These are phyloP conservation scores for Rhyacichthys aspro DNA, from an alignment of 2,797 vertebrate species.

Conservation along the genomic window DNA sequence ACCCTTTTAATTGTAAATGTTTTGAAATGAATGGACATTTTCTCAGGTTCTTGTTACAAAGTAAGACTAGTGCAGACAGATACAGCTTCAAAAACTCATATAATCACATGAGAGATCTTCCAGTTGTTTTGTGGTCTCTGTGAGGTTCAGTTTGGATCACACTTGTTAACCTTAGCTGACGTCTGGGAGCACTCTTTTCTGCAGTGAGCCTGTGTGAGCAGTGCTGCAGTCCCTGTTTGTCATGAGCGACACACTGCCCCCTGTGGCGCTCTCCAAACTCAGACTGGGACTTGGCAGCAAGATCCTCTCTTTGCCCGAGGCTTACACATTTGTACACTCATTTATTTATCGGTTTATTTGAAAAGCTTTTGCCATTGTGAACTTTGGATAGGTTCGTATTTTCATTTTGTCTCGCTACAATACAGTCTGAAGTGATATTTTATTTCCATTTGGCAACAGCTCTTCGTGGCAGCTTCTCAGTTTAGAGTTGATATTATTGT, in stretches of 20 bases:
- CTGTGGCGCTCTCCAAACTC: slow-evolving; percentile 58
- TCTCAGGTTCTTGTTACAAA: too few species aligned
- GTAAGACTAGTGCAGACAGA: too few species aligned
- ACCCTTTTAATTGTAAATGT: too few species aligned
- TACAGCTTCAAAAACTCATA: too few species aligned
- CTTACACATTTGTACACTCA: slow-evolving; percentile 66
- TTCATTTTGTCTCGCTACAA: slow-evolving; percentile 59
- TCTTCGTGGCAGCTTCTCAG: slow-evolving; percentile 49
- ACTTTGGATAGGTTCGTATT: slow-evolving; percentile 69
- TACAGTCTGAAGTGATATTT: slow-evolving; percentile 49
- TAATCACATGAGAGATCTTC: too few species aligned
- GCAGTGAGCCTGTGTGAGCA: too few species aligned
- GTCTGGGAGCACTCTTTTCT: slow-evolving; percentile 18
- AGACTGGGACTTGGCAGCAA: slow-evolving; percentile 64
- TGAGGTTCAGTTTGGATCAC: too few species aligned
- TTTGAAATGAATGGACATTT: too few species aligned
- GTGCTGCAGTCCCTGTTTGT: slow-evolving; percentile 29
- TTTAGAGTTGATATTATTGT: slow-evolving; percentile 57
- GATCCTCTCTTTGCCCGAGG: slow-evolving; percentile 67
- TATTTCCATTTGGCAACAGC: slow-evolving; percentile 51
- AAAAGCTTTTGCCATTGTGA: slow-evolving; percentile 69
- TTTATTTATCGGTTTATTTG: slow-evolving; percentile 77
- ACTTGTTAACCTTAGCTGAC: slow-evolving; percentile 51
- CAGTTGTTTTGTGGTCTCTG: neutral
- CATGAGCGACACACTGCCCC: slow-evolving; percentile 60